Percentiles rank a stretch among this genome's conserved stretches.
These are phyloP conservation scores for Thryonomys swinderianus DNA, from an alignment of 2,113 vertebrate genomes.

Conservation along the genomic window DNA sequence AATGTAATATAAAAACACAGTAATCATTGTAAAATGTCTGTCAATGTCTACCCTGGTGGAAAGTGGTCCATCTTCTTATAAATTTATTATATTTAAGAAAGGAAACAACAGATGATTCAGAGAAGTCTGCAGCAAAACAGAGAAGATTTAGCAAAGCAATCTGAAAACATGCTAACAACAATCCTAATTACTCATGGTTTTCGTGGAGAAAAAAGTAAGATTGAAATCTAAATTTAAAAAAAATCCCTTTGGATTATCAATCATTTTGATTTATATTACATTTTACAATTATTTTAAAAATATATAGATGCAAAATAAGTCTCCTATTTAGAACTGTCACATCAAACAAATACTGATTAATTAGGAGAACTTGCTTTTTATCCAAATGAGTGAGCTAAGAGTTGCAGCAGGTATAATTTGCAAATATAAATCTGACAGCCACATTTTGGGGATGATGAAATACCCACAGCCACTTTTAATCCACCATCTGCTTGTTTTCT, in stretches of 20 bases:
- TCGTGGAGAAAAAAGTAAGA: background rate
- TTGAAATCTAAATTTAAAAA: background rate
- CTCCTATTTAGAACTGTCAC: background rate
- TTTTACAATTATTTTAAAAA: background rate
- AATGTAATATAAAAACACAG: background rate
- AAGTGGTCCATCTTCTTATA: background rate
- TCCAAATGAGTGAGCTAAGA: background rate
- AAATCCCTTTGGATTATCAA: background rate
- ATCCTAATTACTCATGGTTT: background rate
- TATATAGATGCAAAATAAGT: background rate
- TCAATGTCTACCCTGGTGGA: background rate
- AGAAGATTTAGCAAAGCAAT: background rate
- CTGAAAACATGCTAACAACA: background rate
- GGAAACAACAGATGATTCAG: background rate
- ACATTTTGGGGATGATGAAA: background rate
- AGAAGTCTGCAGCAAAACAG: background rate
- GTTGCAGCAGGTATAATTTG: background rate
- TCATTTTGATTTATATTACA: background rate
- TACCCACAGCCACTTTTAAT: background rate
- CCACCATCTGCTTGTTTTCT: constrained; percentile 37
- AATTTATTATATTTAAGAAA: constrained; percentile 11
- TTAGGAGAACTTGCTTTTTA: background rate
- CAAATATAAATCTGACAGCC: background rate
- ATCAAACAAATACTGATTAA: background rate
- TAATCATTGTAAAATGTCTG: background rate